Evolutionary conservation across 35 echinoderm and acorn worm species (phyloP).

Genomic region (Diadema setosum): DNA sequence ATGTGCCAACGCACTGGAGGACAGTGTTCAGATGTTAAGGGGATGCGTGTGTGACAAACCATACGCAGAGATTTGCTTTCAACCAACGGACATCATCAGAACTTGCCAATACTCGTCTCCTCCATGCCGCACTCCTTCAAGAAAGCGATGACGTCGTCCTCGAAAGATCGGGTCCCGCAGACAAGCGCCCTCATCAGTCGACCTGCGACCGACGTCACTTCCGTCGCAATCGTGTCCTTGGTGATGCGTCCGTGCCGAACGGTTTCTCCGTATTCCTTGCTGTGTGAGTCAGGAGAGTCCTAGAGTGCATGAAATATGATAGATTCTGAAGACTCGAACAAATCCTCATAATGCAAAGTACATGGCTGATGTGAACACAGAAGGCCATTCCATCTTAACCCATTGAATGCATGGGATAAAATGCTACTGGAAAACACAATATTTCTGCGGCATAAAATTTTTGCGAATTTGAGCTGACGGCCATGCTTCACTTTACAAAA

Average conservation of each 20-base stretch:
- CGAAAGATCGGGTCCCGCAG: conserved; percentile 75
- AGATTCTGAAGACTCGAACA: too few species aligned
- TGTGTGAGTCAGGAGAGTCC: not conserved
- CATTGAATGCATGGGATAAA: not conserved
- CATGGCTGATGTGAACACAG: not conserved
- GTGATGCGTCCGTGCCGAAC: conserved; percentile 29
- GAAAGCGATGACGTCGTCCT: conserved; percentile 71
- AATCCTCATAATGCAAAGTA: not conserved
- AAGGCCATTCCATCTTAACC: not conserved
- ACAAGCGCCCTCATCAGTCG: conserved; percentile 1
- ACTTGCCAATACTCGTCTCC: conserved; percentile 19
- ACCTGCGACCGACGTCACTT: not conserved
- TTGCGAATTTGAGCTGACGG: not conserved
- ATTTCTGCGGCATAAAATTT: not conserved
- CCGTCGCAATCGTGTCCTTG: conserved; percentile 6
- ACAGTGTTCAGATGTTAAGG: too few species aligned
- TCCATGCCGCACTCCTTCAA: conserved; percentile 29
- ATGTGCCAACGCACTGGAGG: too few species aligned
- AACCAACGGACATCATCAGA: too few species aligned
- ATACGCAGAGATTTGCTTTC: too few species aligned
- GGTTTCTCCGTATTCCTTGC: conserved; percentile 21
- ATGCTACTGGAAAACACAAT: not conserved
- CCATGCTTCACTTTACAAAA: too few species aligned
- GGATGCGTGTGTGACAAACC: too few species aligned
- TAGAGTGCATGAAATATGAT: too few species aligned